Percentiles rank a stretch among this genome's conserved stretches.
Conservation (phyloP, 1,140 invertebrate genomes). For the Drosophila sp. region DNA sequence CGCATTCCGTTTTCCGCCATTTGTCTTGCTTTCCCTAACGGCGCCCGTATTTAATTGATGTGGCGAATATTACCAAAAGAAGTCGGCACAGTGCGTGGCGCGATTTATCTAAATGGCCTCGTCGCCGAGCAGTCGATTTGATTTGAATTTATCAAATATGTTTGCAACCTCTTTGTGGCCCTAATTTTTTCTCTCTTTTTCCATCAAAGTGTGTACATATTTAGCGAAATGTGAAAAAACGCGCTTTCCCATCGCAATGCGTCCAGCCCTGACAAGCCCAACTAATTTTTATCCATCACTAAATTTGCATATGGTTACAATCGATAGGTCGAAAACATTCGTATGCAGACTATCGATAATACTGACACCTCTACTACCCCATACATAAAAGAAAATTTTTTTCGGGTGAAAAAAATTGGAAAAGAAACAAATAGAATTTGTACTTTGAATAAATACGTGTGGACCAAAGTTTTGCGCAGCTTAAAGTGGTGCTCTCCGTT, state of each 20-base stretch:
- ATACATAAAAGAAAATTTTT: slow-evolving; percentile 55
- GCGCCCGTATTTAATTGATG: slow-evolving; percentile 40
- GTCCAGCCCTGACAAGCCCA: slow-evolving; percentile 47
- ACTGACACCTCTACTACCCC: slow-evolving; percentile 29
- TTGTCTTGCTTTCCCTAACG: slow-evolving; percentile 63
- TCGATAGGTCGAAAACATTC: neutral
- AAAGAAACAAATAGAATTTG: slow-evolving; percentile 34
- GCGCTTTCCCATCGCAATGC: slow-evolving; percentile 34
- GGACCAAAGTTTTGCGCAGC: slow-evolving; percentile 10
- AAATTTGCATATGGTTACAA: slow-evolving; percentile 10
- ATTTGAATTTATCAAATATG: slow-evolving; percentile 71
- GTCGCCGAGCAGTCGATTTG: slow-evolving; percentile 57
- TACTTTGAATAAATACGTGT: slow-evolving; percentile 33
- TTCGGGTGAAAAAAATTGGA: slow-evolving; percentile 6
- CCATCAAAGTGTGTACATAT: slow-evolving; percentile 55
- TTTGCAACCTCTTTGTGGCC: slow-evolving; percentile 77
- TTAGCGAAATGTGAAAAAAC: slow-evolving; percentile 28
- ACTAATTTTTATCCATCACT: slow-evolving; percentile 16
- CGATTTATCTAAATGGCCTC: slow-evolving; percentile 49
- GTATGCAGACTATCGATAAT: slow-evolving; percentile 1
- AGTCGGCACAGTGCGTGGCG: slow-evolving; percentile 46
- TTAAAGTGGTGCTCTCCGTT: neutral
- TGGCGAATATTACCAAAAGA: slow-evolving; percentile 46
- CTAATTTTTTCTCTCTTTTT: slow-evolving; percentile 78
- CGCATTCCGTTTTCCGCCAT: slow-evolving; percentile 84